phyloP scores from a whole-genome alignment of 1,140 invertebrate genomes.

The Himalopsyche phryganea region DNA sequence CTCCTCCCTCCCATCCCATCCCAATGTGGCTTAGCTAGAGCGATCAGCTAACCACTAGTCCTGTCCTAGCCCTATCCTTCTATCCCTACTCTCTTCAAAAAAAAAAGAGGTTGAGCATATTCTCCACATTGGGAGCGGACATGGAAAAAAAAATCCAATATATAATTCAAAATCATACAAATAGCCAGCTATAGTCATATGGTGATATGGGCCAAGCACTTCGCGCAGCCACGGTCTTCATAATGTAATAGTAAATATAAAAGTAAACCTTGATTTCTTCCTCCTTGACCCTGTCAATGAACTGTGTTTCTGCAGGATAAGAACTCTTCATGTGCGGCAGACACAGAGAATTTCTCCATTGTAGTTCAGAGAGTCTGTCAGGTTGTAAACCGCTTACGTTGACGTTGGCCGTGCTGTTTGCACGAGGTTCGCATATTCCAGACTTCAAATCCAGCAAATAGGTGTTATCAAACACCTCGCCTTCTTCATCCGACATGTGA shows the following conservation, averaged over 20 bases:
- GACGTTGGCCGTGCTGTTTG: constrained; percentile 9
- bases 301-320: constrained; percentile 84
- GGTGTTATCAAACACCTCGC: constrained; percentile 74
- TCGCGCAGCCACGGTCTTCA: no score
- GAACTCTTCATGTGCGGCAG: constrained; percentile 84
- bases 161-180: no score
- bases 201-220: not conserved
- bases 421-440: constrained; percentile 29
- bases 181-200: not conserved
- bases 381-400: not conserved
- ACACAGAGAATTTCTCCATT: constrained; percentile 79
- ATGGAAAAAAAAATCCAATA: no score
- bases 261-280: constrained; percentile 75
- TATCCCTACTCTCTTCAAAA: no score
- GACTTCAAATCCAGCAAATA: constrained; percentile 65
- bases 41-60: no score
- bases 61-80: no score
- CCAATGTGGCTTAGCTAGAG: no score
- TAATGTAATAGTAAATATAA: not conserved
- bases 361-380: constrained; percentile 59
- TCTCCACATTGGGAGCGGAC: no score
- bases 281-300: constrained; percentile 56
- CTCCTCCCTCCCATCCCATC: no score
- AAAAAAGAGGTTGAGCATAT: no score
- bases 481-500: constrained; percentile 78